Conservation (phyloP, 2,113 vertebrate genomes). For the Plecturocebus donacophilus region DNA sequence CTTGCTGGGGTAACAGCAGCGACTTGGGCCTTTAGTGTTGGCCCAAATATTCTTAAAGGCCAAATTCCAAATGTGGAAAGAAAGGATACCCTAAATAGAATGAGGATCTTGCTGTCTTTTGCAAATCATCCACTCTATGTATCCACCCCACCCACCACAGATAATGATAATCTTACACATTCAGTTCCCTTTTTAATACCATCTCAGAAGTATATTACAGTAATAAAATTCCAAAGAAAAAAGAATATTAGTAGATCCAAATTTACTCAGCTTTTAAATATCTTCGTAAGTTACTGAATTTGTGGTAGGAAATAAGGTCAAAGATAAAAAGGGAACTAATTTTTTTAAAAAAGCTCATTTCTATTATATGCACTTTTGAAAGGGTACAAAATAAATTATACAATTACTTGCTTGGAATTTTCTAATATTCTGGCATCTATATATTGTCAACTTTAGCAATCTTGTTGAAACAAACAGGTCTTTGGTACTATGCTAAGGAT, state of each 20-base stretch:
- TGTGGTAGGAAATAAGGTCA: background rate
- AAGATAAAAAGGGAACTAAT: background rate
- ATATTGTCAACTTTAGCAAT: background rate
- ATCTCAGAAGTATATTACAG: background rate
- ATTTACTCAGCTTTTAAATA: constrained; percentile 4
- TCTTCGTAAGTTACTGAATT: background rate
- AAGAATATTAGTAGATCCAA: background rate
- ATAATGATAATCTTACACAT: background rate
- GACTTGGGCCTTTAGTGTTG: background rate
- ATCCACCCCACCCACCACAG: background rate
- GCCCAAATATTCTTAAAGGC: background rate
- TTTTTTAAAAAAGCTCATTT: background rate
- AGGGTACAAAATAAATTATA: background rate
- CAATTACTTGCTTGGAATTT: background rate
- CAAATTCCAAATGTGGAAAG: constrained; percentile 13
- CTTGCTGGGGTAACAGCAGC: background rate
- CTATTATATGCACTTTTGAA: background rate
- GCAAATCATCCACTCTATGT: background rate
- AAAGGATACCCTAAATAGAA: constrained; percentile 18
- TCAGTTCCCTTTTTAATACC: background rate
- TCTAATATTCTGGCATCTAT: background rate
- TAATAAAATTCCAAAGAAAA: constrained; percentile 36
- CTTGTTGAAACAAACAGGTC: background rate
- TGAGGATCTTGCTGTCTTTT: background rate
- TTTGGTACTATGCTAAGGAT: background rate